A percentile compares a stretch with the other conserved stretches of the same genome.
phyloP scores from a whole-genome alignment of 2,888 invertebrate genomes.

The Seira sanloemensis region DNA sequence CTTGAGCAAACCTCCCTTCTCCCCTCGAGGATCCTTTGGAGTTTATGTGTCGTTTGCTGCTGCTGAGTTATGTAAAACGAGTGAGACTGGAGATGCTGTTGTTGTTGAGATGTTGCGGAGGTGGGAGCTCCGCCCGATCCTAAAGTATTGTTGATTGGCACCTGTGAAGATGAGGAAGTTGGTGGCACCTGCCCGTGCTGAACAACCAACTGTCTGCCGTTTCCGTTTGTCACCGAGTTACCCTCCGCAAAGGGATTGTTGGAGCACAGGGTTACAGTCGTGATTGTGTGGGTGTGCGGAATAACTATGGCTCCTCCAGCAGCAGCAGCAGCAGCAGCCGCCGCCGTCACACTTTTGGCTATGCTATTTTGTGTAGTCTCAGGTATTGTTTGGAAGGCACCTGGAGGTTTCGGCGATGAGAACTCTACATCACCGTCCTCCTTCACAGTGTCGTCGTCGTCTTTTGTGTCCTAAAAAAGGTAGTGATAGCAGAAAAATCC shows the following conservation, averaged over 20 bases:
- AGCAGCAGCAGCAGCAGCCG: constrained; percentile 1
- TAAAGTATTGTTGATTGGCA: constrained; percentile 38
- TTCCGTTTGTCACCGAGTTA: constrained; percentile 48
- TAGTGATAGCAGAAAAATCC: background rate
- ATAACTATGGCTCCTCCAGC: constrained; percentile 53
- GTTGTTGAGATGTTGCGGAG: constrained; percentile 48
- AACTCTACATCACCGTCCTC: constrained; percentile 72
- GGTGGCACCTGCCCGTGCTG: constrained; percentile 39
- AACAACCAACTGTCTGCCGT: constrained; percentile 56
- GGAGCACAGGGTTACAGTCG: constrained; percentile 58
- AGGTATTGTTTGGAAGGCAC: constrained; percentile 68
- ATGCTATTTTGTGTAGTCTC: constrained; percentile 39
- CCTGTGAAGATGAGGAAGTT: constrained; percentile 50
- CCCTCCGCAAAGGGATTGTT: constrained; percentile 46
- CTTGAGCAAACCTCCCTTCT: constrained; percentile 56
- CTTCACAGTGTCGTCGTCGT: constrained; percentile 65
- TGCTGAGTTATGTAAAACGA: constrained; percentile 70
- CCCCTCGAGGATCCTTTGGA: constrained; percentile 52
- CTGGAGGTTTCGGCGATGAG: constrained; percentile 71
- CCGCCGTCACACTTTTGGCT: constrained; percentile 19
- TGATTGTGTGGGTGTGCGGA: constrained; percentile 56
- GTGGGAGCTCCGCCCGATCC: constrained; percentile 45
- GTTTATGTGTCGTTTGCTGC: constrained; percentile 39
- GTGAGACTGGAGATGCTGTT: constrained; percentile 67
- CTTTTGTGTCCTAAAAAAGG: constrained; percentile 68